These are phyloP conservation scores for Malthinus flaveolus DNA, from an alignment of 2,888 invertebrate genomes.

Conservation along the genomic window DNA sequence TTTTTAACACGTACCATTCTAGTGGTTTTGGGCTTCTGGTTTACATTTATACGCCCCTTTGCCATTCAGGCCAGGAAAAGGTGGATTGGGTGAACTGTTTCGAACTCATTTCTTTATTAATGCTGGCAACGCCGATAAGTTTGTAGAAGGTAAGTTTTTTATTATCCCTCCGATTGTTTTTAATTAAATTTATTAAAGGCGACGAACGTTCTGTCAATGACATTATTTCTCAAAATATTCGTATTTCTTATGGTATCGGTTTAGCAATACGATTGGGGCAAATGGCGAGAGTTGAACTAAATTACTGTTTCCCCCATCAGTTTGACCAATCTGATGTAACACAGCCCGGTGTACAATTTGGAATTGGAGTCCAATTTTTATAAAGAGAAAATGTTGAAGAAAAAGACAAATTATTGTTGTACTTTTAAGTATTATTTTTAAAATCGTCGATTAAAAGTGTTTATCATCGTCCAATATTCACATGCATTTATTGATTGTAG, in stretches of 20 bases:
- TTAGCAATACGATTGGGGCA: conserved; percentile 81
- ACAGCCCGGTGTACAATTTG: conserved; percentile 78
- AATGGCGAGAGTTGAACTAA: conserved; percentile 90
- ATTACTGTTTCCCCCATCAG: conserved; percentile 82
- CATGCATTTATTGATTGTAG: conserved; percentile 9
- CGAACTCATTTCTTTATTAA: conserved; percentile 89
- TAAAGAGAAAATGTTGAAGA: too few species aligned
- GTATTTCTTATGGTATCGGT: conserved; percentile 82
- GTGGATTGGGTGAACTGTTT: conserved; percentile 82
- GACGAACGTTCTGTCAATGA: conserved; percentile 50
- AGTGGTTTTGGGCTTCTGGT: conserved; percentile 85
- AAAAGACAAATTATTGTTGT: too few species aligned
- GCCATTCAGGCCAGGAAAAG: conserved; percentile 80
- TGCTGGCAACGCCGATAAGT: conserved; percentile 75
- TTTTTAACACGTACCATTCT: conserved; percentile 33
- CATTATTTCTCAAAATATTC: conserved; percentile 58
- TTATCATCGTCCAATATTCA: conserved; percentile 1
- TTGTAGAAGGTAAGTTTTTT: conserved; percentile 8
- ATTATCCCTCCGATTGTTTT: conserved; percentile 8
- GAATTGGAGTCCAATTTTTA: conserved; percentile 80
- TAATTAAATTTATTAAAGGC: conserved; percentile 42
- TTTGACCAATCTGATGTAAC: conserved; percentile 67
- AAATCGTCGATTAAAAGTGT: background rate
- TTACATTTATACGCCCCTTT: conserved; percentile 88
- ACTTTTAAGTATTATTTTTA: conserved; percentile 18